Evolutionary conservation across 1,140 invertebrate species (phyloP), one percentile per base, ranked within the genome.

Genomic region (Drosophila miranda): DNA sequence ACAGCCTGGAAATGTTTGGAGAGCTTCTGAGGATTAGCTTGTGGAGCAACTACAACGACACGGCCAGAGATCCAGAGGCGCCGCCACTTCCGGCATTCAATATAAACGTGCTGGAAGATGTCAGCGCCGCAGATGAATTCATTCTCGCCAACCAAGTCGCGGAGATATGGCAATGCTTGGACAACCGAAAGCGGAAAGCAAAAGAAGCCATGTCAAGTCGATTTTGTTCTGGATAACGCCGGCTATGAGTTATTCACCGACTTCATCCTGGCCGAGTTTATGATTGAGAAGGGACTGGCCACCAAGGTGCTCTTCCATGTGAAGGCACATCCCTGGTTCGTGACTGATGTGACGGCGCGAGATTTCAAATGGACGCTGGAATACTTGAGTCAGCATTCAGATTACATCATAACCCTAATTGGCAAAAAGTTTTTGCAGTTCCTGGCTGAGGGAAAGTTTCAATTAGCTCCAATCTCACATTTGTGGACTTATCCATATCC

Each of bases 241-340:
- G 98, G 97, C 0, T 98, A 98, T 90, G 99, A 99, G 92, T 74
- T 99, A 2, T 95, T 98, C 63, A 94, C 95, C 2, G 99, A 99
- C 91, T 92, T 99, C 0, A 96, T 96, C 89, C 87, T 99, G n/a
- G 96, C 96, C 13, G 95, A 96, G 72, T 96, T 95, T 77, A 90
- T 99, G 6, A 89, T 96, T 16, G 89, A 92, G 7, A 92, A 93
- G 46, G 92, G 94, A 46, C 91, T 97, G 9, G 95, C 94, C 0
- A 90, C 92, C 16, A 94, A 93, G 91, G 92, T 99, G 23, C 91
- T 95, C 59, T 96, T 99, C 77, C 95, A 99, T 90, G 95, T 96
- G 0, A 99, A 99, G 93, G 92, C 93, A 6, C 95, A 97, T 73
- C 98, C 98, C 0, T 99, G 98, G 98, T 99, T 97, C 91, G 94